These are phyloP conservation scores for Nycticryphes semicollaris DNA, from an alignment of 2,113 vertebrate species.

Conservation along the genomic window DNA sequence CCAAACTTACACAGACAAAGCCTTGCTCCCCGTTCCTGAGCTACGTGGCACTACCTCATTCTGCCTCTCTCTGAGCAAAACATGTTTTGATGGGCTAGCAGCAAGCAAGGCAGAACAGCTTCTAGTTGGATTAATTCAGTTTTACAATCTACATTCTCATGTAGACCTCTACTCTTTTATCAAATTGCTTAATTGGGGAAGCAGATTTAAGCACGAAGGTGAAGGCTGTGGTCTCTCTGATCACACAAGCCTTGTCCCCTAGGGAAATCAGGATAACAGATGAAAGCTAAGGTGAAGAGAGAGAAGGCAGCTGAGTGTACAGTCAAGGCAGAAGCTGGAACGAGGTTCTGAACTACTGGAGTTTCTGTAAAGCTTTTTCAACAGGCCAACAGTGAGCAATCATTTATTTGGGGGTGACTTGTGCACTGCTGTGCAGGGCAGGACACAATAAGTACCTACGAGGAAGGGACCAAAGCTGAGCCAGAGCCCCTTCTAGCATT, in stretches of 20 bases:
- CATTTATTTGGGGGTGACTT: neutral
- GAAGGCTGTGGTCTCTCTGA: neutral
- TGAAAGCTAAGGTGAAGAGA: neutral
- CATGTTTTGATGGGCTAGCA: neutral
- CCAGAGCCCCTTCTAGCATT: neutral
- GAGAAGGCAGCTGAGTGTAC: neutral
- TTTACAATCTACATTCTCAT: neutral
- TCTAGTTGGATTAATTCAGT: neutral
- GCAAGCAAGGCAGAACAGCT: neutral
- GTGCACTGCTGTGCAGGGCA: neutral
- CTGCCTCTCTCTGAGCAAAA: neutral
- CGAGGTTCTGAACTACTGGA: fast-evolving
- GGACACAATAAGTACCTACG: neutral
- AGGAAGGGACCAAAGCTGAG: neutral
- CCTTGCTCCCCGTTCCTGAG: neutral
- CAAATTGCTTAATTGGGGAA: neutral
- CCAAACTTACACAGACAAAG: neutral
- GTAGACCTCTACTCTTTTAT: neutral
- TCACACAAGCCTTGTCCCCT: neutral
- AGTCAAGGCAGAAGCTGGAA: neutral
- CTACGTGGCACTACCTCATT: neutral
- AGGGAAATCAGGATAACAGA: neutral
- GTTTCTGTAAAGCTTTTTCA: neutral
- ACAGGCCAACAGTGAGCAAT: neutral
- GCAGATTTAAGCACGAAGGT: neutral